Conservation (phyloP, 2,797 vertebrate species). For the Squalus acanthias region DNA sequence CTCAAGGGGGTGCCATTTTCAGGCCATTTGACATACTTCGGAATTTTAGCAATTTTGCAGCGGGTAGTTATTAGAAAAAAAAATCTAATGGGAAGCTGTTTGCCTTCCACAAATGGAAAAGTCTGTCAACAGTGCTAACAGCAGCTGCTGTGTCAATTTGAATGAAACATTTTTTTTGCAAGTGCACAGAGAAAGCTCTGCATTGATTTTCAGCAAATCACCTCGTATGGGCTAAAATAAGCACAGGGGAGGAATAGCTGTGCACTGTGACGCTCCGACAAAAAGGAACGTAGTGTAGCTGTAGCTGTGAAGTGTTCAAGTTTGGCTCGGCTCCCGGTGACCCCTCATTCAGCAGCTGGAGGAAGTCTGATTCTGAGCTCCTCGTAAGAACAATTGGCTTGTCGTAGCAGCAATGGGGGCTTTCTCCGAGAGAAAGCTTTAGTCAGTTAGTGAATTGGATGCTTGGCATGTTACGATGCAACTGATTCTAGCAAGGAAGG, state of each 20-base stretch:
- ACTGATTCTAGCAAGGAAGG: neutral
- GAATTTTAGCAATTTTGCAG: neutral
- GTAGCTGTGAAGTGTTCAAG: slow-evolving; percentile 17
- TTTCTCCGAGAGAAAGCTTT: neutral
- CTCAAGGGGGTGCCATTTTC: neutral
- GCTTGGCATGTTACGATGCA: neutral
- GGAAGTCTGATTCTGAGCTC: slow-evolving; percentile 32
- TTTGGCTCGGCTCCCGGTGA: slow-evolving; percentile 22
- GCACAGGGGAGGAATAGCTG: slow-evolving; percentile 21
- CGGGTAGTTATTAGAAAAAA: neutral
- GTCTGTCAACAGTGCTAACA: slow-evolving; percentile 8
- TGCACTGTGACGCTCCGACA: slow-evolving; percentile 13
- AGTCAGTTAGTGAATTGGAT: slow-evolving; percentile 17
- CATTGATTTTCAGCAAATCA: slow-evolving; percentile 33
- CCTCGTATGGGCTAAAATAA: slow-evolving; percentile 26
- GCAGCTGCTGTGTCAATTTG: slow-evolving; percentile 31
- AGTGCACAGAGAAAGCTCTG: slow-evolving; percentile 22
- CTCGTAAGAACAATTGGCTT: slow-evolving; percentile 23
- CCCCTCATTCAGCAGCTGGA: slow-evolving; percentile 33
- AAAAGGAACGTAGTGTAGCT: slow-evolving; percentile 19
- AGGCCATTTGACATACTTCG: neutral
- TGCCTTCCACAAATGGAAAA: slow-evolving; percentile 15
- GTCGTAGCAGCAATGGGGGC: slow-evolving; percentile 17
- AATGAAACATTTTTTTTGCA: slow-evolving; percentile 31
- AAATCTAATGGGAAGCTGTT: neutral